Percentiles rank a stretch among this genome's conserved stretches.
These are phyloP conservation scores for Apolygus lucorum DNA, from an alignment of 1,140 invertebrate species.

Conservation along the genomic window DNA sequence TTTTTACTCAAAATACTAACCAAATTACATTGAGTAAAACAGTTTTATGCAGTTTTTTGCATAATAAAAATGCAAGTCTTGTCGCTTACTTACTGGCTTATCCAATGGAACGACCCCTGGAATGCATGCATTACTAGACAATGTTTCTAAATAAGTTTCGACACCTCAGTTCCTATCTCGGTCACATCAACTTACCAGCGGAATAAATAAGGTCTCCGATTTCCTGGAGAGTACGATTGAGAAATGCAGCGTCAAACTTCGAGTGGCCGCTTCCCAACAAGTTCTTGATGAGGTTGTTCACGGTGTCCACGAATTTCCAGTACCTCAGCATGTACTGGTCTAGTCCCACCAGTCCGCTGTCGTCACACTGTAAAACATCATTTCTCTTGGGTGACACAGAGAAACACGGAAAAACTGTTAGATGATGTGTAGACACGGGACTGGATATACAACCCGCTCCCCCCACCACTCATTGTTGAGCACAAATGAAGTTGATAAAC, in stretches of 20 bases:
- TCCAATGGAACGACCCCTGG: too few relatives aligned
- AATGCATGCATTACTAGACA: too few relatives aligned
- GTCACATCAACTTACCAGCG: conserved; percentile 19
- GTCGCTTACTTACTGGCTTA: too few relatives aligned
- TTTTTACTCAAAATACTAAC: too few relatives aligned
- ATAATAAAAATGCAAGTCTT: background rate
- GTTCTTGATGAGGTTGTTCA: conserved; percentile 29
- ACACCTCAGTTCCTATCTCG: too few relatives aligned
- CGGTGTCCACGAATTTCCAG: conserved; percentile 31
- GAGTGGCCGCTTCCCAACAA: background rate
- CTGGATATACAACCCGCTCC: too few relatives aligned
- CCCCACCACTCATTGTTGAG: too few relatives aligned
- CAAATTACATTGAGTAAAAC: background rate
- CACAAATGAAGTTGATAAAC: too few relatives aligned
- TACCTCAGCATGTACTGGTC: conserved; percentile 31
- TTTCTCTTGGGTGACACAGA: too few relatives aligned
- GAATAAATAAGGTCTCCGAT: background rate
- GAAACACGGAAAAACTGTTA: too few relatives aligned
- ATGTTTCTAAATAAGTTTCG: too few relatives aligned
- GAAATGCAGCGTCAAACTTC: background rate
- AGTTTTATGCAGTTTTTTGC: background rate
- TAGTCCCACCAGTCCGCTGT: conserved; percentile 30
- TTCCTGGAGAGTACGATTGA: background rate
- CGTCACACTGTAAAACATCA: conserved; percentile 36
- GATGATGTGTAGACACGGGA: too few relatives aligned